Conservation (phyloP, 2,888 invertebrate genomes). For the Drosophila emarginata region DNA sequence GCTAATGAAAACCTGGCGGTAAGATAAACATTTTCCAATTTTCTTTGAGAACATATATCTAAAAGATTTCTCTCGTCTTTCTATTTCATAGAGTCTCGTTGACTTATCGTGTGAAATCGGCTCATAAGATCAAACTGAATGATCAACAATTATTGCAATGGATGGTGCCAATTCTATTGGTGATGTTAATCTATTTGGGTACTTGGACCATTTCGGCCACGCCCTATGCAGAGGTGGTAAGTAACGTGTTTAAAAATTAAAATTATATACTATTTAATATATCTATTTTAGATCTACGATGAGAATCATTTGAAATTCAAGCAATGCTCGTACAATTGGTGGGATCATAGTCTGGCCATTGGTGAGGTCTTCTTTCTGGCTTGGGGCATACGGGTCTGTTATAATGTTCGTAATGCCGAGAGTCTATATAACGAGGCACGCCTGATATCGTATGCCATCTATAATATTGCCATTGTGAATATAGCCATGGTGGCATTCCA, state of each 20-base stretch:
- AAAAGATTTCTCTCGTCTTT: background rate
- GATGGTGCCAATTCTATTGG: constrained; percentile 95
- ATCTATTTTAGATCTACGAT: constrained; percentile 86
- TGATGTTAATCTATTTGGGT: constrained; percentile 93
- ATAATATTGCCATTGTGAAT: constrained; percentile 96
- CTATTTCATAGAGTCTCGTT: constrained; percentile 88
- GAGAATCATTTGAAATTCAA: constrained; percentile 91
- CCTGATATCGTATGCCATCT: constrained; percentile 96
- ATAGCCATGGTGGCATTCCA: constrained; percentile 95
- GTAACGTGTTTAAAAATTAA: too few species aligned
- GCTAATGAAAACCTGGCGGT: constrained; percentile 98
- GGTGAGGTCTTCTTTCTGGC: constrained; percentile 90
- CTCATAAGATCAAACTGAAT: constrained; percentile 95
- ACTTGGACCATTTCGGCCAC: constrained; percentile 96
- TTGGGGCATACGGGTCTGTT: constrained; percentile 93
- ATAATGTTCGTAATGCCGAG: constrained; percentile 94
- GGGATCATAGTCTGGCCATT: constrained; percentile 96
- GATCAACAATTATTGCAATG: constrained; percentile 96
- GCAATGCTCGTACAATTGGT: constrained; percentile 96
- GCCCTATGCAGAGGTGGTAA: constrained; percentile 89
- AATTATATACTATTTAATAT: too few species aligned
- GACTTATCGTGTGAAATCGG: constrained; percentile 96
- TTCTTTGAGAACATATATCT: background rate
- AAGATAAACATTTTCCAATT: constrained; percentile 49
- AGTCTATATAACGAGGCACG: constrained; percentile 96